Conservation (phyloP, 2,797 vertebrate species). For the Pterois miles region DNA sequence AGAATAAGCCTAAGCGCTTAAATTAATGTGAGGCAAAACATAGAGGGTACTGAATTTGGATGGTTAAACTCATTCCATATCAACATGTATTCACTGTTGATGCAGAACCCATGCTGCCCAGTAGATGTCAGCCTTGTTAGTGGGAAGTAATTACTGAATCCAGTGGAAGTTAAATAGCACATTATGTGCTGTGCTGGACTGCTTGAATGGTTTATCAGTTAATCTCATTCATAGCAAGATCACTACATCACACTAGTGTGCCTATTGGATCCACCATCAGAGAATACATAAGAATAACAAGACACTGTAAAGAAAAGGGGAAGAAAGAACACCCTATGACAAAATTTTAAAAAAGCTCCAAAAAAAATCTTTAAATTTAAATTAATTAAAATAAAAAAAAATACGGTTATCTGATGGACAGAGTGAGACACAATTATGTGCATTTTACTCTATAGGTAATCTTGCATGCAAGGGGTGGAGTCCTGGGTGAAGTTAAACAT, state of each 20-base stretch:
- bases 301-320: neutral
- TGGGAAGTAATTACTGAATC: neutral
- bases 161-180: neutral
- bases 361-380: too few species aligned
- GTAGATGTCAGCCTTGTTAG: slow-evolving; percentile 74
- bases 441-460: neutral
- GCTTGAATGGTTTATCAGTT: slow-evolving; percentile 20
- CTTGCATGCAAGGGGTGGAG: neutral
- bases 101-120: slow-evolving; percentile 56
- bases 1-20: neutral
- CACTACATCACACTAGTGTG: neutral
- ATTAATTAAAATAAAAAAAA: too few species aligned
- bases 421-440: neutral
- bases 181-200: neutral
- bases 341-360: too few species aligned
- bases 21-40: neutral
- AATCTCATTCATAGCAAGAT: slow-evolving; percentile 12
- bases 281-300: neutral
- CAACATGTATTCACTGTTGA: neutral
- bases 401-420: too few species aligned
- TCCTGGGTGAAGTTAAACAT: neutral
- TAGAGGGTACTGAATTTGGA: neutral
- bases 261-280: neutral
- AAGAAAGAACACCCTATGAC: neutral
- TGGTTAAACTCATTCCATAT: neutral